Evolutionary conservation across 1,140 invertebrate species (phyloP), one percentile per base, ranked within the genome.

Genomic region (Scaptomyza montana): DNA sequence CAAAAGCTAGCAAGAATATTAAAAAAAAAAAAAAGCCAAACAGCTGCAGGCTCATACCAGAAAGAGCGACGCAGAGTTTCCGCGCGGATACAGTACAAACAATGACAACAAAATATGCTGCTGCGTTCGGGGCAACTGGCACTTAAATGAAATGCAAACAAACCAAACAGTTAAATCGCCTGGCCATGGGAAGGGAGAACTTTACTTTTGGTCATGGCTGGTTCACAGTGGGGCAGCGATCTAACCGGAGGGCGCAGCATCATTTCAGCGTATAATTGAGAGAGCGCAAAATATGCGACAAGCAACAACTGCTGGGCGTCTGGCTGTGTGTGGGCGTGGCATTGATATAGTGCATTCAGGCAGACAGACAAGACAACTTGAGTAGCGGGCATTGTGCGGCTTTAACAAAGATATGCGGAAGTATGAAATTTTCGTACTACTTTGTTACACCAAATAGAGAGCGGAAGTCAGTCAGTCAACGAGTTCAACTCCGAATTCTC

Each of bases 211-310:
- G 9, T 13, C 9, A 9, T 9, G 30, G 16, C 16, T 41, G 16
- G 25, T 1, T 7, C 25, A 21, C 13, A 30, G 2, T 6, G 28
- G 30, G 60, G 81, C 70, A 71, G 49, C 75, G 75, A 78, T 64
- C 60, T 67, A 55, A 78, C 81, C 81, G 73, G 65, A 76, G 78
- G 80, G 80, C 78, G 81, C 81, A 86, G 82, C 82, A 89, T 87
- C 82, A 87, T 89, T 87, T 89, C 87, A 79, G 76, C 82, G 79
- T 89, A 87, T 87, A 87, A 87, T 87, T 87, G 82, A 82, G 82
- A 73, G 76, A 65, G 65, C 82, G 79, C 84, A 77, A 89, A 89
- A 89, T 82, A 77, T 82, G 84, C 82, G 79, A 87, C 76, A 72
- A 71, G 78, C 78, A 56, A 71, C 75, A 74, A 80, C 77, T 72